Base-by-base conservation (phyloP, 2,113 vertebrate species). In the Ancistrus triradiatus region DNA sequence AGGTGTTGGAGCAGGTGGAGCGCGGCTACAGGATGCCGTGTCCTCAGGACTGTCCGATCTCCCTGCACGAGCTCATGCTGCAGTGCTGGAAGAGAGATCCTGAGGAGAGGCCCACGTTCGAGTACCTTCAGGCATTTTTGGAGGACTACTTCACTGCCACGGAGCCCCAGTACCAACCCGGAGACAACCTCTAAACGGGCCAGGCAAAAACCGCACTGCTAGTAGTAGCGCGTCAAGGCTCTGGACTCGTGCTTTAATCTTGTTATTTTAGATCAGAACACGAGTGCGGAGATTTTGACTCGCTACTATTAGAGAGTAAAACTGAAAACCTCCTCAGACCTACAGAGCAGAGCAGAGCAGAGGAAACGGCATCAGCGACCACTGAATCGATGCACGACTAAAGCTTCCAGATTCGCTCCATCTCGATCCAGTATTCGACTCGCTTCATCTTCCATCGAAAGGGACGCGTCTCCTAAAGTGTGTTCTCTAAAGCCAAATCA, bases 21-120 rank as follows among this genome's bases (percentile, higher is more conserved):
- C 90, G 95, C 4, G 96, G 96, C 58, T 99, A 99, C 83, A 81
- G 96, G 74, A 99, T 99, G 96, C 95, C 95, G 0, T 99, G 95
- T 72, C 95, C 96, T 5, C 95, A 97, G 89, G 95, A 98, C 90
- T 99, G 96, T 81, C 96, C 96, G 75, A 86, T 90, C 72, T 99
- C 96, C 64, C 89, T 99, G 74, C 96, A 99, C 10, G 96, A 99
- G 94, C 94, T 98, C 60, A 99, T 99, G 96, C 90, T 99, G 77
- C 95, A 98, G 85, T 99, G 96, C 90, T 99, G 96, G 96, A 98
- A 98, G 88, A 98, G 98, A 83, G 95, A 99, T 84, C 95, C 95
- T 0, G 96, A 99, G 75, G 96, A 99, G 63, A 89, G 96, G 59
- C 96, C 95, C 64, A 99, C 96, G 65, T 99, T 99, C 6, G 96